Conservation (phyloP, 2,888 invertebrate species). For the Eustalomyia histrio region DNA sequence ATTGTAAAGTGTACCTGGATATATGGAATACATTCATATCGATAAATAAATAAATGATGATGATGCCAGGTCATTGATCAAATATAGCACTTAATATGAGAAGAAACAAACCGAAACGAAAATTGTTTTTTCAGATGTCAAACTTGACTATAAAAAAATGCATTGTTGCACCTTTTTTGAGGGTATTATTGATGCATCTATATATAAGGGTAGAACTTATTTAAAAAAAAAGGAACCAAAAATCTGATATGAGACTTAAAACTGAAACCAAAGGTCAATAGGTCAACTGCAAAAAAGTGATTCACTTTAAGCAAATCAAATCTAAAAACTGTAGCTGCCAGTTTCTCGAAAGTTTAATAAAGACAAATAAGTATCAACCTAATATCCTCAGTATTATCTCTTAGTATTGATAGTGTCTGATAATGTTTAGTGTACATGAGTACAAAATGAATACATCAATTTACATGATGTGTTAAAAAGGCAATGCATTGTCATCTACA, state of each 20-base stretch:
- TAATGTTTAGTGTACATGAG: slow-evolving; percentile 6
- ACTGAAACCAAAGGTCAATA: no score
- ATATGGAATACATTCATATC: slow-evolving; percentile 7
- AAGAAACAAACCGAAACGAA: slow-evolving; percentile 15
- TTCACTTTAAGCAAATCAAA: no score
- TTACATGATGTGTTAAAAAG: slow-evolving; percentile 66
- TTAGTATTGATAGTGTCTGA: not conserved
- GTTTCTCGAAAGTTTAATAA: no score
- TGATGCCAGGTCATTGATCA: slow-evolving; percentile 64
- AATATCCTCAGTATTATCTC: not conserved
- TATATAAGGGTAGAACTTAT: no score
- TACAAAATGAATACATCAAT: slow-evolving; percentile 66
- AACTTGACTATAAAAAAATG: slow-evolving; percentile 52
- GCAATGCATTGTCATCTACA: slow-evolving; percentile 61
- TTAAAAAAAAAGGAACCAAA: no score
- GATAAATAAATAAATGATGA: slow-evolving; percentile 45
- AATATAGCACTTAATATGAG: slow-evolving; percentile 42
- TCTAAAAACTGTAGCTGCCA: no score
- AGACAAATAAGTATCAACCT: no score
- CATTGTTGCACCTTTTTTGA: slow-evolving; percentile 52
- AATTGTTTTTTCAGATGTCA: slow-evolving; percentile 53
- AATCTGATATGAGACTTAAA: no score
- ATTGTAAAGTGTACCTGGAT: slow-evolving; percentile 7
- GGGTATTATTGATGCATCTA: slow-evolving; percentile 20
- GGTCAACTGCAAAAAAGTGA: no score